These are phyloP conservation scores for Tipula vernalis DNA, from an alignment of 2,888 invertebrate genomes.

Conservation along the genomic window DNA sequence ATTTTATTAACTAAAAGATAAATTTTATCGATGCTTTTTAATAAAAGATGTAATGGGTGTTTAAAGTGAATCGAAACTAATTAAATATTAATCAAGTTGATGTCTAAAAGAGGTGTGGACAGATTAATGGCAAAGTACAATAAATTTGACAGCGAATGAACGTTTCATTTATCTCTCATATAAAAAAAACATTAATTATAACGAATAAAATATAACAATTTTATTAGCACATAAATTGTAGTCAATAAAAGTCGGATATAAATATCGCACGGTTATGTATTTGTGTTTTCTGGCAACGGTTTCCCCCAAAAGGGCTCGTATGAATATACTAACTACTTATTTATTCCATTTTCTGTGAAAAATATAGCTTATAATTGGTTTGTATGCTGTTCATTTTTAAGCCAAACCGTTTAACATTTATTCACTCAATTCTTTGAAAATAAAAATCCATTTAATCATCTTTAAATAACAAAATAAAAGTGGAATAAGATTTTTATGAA, in stretches of 20 bases:
- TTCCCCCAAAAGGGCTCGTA: too few species aligned
- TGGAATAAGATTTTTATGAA: not conserved
- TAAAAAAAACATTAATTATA: too few species aligned
- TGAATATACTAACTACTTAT: too few species aligned
- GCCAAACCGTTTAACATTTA: too few species aligned
- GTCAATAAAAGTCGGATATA: not conserved
- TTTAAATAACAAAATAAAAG: not conserved
- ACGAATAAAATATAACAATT: not conserved
- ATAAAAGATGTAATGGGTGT: not conserved
- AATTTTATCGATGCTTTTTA: not conserved
- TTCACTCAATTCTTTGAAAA: too few species aligned
- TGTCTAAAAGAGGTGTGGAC: not conserved
- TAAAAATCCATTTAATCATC: not conserved
- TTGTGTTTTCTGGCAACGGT: too few species aligned
- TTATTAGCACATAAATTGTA: not conserved
- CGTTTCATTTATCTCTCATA: too few species aligned
- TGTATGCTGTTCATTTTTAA: too few species aligned
- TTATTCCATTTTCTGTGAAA: too few species aligned
- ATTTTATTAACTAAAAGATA: not conserved
- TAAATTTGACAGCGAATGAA: too few species aligned
- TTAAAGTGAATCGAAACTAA: not conserved
- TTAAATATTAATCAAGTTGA: not conserved
- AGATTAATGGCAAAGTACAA: not conserved
- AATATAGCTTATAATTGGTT: too few species aligned
- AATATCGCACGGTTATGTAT: too few species aligned